Conservation (phyloP, 2,888 invertebrate species). For the Hirtodrosophila histrioides region DNA sequence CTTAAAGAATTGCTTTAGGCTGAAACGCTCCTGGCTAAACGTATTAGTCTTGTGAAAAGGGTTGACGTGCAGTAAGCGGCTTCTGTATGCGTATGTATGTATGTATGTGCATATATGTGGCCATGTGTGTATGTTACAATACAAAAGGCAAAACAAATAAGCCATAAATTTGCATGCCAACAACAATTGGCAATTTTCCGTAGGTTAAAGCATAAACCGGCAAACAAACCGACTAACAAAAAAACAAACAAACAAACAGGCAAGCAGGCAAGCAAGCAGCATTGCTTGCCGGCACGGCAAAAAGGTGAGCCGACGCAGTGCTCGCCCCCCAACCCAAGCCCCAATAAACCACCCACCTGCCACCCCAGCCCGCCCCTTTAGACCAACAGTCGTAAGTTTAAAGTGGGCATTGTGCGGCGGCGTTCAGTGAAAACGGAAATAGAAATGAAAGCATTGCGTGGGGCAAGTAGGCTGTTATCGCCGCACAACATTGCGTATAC, state of each 20-base stretch:
- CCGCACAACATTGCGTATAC: slow-evolving; percentile 49
- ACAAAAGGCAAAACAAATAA: slow-evolving; percentile 67
- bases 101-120: too few relatives aligned
- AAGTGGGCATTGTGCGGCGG: slow-evolving; percentile 63
- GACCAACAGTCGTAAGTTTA: slow-evolving; percentile 56
- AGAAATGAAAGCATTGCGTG: slow-evolving; percentile 63
- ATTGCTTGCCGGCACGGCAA: slow-evolving; percentile 24
- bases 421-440: slow-evolving; percentile 67
- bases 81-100: slow-evolving; percentile 13
- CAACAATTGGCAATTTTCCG: slow-evolving; percentile 76
- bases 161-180: slow-evolving; percentile 81
- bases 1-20: neutral
- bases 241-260: slow-evolving; percentile 53
- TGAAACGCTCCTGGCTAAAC: slow-evolving; percentile 45
- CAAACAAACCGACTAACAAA: slow-evolving; percentile 56
- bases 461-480: slow-evolving; percentile 48
- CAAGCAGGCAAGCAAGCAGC: slow-evolving; percentile 21
- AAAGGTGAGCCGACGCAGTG: slow-evolving; percentile 29
- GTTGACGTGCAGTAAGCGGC: slow-evolving; percentile 62
- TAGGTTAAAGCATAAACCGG: slow-evolving; percentile 62
- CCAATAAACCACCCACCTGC: neutral
- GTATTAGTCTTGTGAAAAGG: slow-evolving; percentile 65
- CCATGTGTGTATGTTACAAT: slow-evolving; percentile 12
- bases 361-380: neutral
- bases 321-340: neutral